Evolutionary conservation across 92 coral and sea anemone species (phyloP), one percentile per base, ranked within the genome.

Genomic region (Parazoanthus darwini): DNA sequence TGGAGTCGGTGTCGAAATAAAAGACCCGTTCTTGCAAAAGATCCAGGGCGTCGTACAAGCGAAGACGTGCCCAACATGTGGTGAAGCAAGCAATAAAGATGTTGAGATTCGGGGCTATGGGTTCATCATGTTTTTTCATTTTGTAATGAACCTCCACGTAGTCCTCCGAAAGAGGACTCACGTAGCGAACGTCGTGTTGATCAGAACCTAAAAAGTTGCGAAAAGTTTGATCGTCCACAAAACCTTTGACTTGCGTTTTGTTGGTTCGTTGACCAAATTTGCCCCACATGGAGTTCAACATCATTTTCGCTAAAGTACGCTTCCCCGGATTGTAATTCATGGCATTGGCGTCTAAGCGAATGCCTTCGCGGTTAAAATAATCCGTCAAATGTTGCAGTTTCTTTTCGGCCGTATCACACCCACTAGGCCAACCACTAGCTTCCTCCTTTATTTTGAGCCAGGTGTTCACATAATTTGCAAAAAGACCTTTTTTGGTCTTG

Each of bases 291-390:
- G 33, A 29, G 33, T 29, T 29, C 33, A 29, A 29, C 33, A 29
- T 29, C 33, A 50, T 50, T 9, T 50, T 50, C 13, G 56, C 56
- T 50, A 50, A 50, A 50, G 56, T 50, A 50, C 56, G 56, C 13
- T 50, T 50, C 56, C 56, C 56, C 13, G 56, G 56, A 50, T 67
- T 67, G 73, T 67, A 67, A 67, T 67, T 67, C 73, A 67, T 67
- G 73, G 73, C 73, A 67, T 67, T 67, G 73, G 73, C 73, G 73
- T 67, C 73, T 67, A 67, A 67, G 73, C 73, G 73, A 67, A 67
- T 67, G 73, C 73, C 73, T 67, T 67, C 73, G 73, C 13, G 73
- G 73, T 67, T 67, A 67, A 67, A 67, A 67, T 67, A 67, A 25
- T 67, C 73, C 73, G 73, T 67, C 73, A 67, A 67, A 67, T 67